Conservation (phyloP, 2,797 vertebrate species). For the Microctenopoma lineatum region DNA sequence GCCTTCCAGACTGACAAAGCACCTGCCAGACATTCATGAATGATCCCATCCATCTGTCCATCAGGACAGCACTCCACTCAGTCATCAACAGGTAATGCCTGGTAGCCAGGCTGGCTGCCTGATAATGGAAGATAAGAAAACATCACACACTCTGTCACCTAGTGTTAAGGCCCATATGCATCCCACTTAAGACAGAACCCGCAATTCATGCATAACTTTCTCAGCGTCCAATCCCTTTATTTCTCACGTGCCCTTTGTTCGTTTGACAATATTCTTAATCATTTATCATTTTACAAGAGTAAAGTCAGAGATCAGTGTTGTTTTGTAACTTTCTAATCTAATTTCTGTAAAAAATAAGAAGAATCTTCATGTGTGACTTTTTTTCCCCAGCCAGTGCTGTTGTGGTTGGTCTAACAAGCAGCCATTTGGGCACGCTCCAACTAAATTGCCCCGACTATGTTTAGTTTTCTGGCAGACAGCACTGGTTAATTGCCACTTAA, state of each 20-base stretch:
- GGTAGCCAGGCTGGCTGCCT: constrained; percentile 69
- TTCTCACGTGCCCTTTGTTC: constrained; percentile 18
- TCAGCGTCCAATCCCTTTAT: constrained; percentile 24
- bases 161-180: constrained; percentile 80
- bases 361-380: constrained; percentile 26
- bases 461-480: constrained; percentile 79
- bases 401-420: constrained; percentile 66
- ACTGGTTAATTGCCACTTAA: constrained; percentile 85
- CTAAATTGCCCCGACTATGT: constrained; percentile 76
- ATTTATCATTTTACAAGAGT: constrained; percentile 50
- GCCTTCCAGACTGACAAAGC: constrained; percentile 88
- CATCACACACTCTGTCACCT: constrained; percentile 83
- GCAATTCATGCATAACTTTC: constrained; percentile 70
- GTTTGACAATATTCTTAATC: constrained; percentile 53
- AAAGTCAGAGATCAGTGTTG: constrained; percentile 56
- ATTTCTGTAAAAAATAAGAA: constrained; percentile 47
- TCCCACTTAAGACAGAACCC: constrained; percentile 80
- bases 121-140: constrained; percentile 87
- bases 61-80: constrained; percentile 80
- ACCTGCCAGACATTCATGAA: constrained; percentile 88
- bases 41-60: constrained; percentile 87
- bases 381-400: constrained; percentile 15
- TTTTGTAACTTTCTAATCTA: constrained; percentile 55
- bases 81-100: constrained; percentile 87
- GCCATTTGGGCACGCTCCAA: constrained; percentile 64